Evolutionary conservation across 1,140 invertebrate species (phyloP).

Genomic region (Heliconius hermathena): DNA sequence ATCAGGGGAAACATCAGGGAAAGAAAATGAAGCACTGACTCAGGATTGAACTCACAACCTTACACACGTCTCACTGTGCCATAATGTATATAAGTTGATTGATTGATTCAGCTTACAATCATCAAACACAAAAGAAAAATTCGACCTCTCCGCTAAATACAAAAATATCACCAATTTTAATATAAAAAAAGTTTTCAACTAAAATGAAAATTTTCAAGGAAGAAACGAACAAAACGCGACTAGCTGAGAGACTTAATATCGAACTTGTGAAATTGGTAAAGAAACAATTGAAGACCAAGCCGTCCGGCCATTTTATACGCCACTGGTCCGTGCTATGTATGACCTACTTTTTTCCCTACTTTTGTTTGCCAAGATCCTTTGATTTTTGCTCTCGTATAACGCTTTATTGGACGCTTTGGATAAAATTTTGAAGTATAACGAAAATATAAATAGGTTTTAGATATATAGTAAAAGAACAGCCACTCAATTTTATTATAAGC

Average conservation of each 20-base stretch:
- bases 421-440: too few species aligned
- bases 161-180: neutral
- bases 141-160: neutral
- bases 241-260: neutral
- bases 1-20: too few species aligned
- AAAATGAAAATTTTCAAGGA: neutral
- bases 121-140: too few species aligned
- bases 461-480: too few species aligned
- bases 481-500: too few species aligned
- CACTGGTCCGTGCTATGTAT: neutral
- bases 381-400: neutral
- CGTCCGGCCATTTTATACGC: neutral
- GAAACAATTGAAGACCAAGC: neutral
- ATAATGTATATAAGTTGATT: too few species aligned
- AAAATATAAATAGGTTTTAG: too few species aligned
- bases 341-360: neutral
- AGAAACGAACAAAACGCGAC: neutral
- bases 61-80: too few species aligned
- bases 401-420: neutral
- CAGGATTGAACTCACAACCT: too few species aligned
- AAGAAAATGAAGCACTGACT: too few species aligned
- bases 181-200: neutral
- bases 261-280: constrained; percentile 8
- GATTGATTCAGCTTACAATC: too few species aligned
- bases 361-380: neutral